Evolutionary conservation across 2,113 vertebrate genomes (phyloP).

Genomic region (Epinephelus moara): DNA sequence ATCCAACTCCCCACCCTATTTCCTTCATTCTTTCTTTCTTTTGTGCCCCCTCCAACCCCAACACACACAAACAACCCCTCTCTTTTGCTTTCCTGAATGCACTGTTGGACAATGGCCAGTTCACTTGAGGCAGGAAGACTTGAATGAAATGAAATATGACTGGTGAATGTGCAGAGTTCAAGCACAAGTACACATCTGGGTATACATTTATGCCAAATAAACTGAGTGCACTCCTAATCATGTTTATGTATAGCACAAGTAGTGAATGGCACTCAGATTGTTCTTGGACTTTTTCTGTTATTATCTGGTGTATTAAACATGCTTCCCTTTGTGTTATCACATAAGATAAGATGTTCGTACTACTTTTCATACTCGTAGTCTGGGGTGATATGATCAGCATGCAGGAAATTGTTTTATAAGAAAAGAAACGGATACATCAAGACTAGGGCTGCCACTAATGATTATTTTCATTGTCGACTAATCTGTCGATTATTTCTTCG

Average conservation of each 20-base stretch:
- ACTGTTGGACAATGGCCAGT: conserved; percentile 52
- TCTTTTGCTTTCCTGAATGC: conserved; percentile 47
- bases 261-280: not conserved
- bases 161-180: conserved; percentile 37
- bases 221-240: conserved; percentile 15
- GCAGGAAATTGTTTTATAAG: not conserved
- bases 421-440: not conserved
- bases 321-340: conserved; percentile 12
- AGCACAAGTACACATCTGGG: conserved; percentile 34
- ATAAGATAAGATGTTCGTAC: not conserved
- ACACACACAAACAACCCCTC: conserved; percentile 20
- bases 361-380: not conserved
- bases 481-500: too few species aligned
- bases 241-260: conserved; percentile 33
- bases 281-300: not conserved
- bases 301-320: not conserved
- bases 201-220: conserved; percentile 28
- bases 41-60: conserved; percentile 24
- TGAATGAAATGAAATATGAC: conserved; percentile 56
- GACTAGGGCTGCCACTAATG: too few species aligned
- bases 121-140: conserved; percentile 51
- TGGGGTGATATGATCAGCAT: not conserved
- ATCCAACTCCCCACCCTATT: conserved; percentile 28
- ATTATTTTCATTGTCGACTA: too few species aligned
- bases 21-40: conserved; percentile 35